Conservation (phyloP, 1,140 invertebrate species). For the Cotesia typhae region DNA sequence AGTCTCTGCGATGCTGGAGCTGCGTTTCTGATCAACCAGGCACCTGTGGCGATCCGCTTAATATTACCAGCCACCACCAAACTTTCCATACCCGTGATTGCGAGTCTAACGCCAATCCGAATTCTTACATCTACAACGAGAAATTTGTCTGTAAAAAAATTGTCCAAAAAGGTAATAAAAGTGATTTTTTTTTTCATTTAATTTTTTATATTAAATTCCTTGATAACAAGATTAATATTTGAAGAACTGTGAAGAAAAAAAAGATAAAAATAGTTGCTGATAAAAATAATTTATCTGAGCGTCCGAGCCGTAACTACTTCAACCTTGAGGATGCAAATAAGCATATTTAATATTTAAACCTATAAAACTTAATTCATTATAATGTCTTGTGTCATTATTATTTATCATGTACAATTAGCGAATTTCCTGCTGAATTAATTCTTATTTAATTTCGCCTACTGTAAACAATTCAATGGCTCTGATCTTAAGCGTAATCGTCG, state of each 20-base stretch:
- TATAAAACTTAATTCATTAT: neutral
- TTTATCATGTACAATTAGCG: conserved; percentile 31
- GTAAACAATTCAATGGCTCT: neutral
- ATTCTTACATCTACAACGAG: conserved; percentile 34
- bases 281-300: neutral
- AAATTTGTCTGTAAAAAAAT: conserved; percentile 58
- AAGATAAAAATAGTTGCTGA: no score
- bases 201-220: conserved; percentile 1
- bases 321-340: conserved; percentile 18
- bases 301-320: neutral
- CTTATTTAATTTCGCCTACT: neutral
- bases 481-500: no score
- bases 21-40: conserved; percentile 75
- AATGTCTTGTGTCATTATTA: conserved; percentile 12
- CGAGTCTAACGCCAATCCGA: conserved; percentile 42
- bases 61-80: conserved; percentile 64
- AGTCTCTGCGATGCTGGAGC: conserved; percentile 75
- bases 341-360: conserved; percentile 24
- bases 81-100: conserved; percentile 51
- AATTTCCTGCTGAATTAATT: conserved; percentile 24
- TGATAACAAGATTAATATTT: neutral
- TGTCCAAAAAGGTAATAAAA: conserved; percentile 56
- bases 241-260: no score
- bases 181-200: conserved; percentile 41
- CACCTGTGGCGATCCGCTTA: conserved; percentile 77